Evolutionary conservation across 1,140 invertebrate species (phyloP), one percentile per base, ranked within the genome.

Genomic region (Caenorhabditis latens): DNA sequence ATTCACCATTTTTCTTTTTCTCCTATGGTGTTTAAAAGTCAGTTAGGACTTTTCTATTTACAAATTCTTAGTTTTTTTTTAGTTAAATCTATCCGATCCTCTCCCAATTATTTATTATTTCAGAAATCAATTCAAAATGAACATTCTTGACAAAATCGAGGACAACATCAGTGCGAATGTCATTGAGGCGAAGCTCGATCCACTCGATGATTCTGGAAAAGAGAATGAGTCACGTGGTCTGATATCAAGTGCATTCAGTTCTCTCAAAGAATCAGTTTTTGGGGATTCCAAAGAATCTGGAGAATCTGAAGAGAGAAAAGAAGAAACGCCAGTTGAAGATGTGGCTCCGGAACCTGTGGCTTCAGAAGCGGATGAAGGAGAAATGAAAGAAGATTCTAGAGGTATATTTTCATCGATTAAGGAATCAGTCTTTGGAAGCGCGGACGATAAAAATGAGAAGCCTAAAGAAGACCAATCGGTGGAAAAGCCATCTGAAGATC

Each of bases 61-160:
- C 14, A 19, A 58, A 58, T 19, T n/a, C 9, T 53, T 4, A 13
- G 1, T 4, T 13, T 53, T 53, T 4, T 13, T 53, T 53, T 53
- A 13, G 4, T 16, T 53, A 14, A 16, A n/a, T 19, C 11, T 58
- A 19, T 58, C 32, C 32, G 0, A 0, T 32, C 32, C 32, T 58
- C 19, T n/a, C 55, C 19, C 11, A 58, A 14, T 19, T 16, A 1
- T 58, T 19, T 7, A 1, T 16, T 19, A 1, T 58, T 58, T 58
- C 24, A 63, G 24, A 63, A 63, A 32, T 14, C 14, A 63, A 21
- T 11, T 32, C 24, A 63, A 32, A 32, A 63, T 63, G 61, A 63
- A 63, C n/a, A 11, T 63, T 8, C 61, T 63, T 32, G 61, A 63
- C 24, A 24, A 63, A 63, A 63, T 63, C 14, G 61, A 63, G n/a